Percentiles rank a stretch among this genome's conserved stretches.
Evolutionary conservation across 2,888 invertebrate species (phyloP).

Genomic region (Pardosa pseudoannulata): DNA sequence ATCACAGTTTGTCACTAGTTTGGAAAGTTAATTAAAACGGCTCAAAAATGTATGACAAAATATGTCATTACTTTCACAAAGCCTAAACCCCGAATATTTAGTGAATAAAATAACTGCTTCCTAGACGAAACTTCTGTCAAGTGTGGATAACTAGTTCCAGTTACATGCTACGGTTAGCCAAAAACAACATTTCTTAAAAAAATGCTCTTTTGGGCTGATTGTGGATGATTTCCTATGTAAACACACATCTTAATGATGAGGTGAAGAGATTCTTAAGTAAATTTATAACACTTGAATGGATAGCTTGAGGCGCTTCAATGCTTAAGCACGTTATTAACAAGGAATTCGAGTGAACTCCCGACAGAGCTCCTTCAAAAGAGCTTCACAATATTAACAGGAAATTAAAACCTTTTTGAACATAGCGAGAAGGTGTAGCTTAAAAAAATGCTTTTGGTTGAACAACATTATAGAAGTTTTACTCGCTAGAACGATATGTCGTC

Average conservation of each 20-base stretch:
- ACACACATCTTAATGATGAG: not conserved
- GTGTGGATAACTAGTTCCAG: no score
- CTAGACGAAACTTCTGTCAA: no score
- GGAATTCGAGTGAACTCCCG: not conserved
- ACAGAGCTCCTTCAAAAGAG: not conserved
- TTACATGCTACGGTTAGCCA: no score
- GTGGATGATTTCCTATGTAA: not conserved
- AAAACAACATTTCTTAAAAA: no score
- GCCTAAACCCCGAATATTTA: no score
- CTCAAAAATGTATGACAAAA: no score
- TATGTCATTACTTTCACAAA: no score
- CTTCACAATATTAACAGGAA: not conserved
- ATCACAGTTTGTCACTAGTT: no score
- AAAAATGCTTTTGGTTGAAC: not conserved
- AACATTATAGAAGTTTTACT: not conserved
- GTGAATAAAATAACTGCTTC: no score
- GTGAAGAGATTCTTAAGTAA: constrained; percentile 9
- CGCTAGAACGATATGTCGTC: not conserved
- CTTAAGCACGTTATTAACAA: not conserved
- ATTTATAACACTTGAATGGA: not conserved
- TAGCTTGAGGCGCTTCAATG: not conserved
- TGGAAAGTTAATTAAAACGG: no score
- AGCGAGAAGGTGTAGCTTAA: not conserved
- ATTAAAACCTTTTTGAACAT: not conserved
- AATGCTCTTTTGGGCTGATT: no score